Base-by-base conservation (phyloP, 2,797 vertebrate genomes). In the Huso huso region DNA sequence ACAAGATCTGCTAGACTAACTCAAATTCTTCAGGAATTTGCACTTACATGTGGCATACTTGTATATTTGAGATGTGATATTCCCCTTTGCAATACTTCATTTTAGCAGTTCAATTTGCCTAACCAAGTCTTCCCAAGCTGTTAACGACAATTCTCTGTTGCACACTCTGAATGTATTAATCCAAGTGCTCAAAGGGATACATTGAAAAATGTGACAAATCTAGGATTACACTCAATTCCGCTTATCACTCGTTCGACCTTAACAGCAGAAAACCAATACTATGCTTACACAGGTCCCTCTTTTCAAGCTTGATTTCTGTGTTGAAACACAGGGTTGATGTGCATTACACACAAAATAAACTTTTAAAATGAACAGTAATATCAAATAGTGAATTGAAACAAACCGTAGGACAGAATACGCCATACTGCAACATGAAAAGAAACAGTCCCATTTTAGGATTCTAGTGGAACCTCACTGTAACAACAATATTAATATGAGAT, bases 191-290 rank as follows among this genome's bases (percentile, higher is more conserved):
- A 68, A 58, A 37, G 63, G 73, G 73, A 66, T 72, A 59, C 73
- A 72, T 52, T 77, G 69, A 4, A 23, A 79, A 79, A 80, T 72
- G 69, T 68, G 68, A 77, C 80, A 76, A 82, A 76, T 58, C 59
- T 0, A 49, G 74, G 75, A 81, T 86, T 82, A 83, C 61, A 63
- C 76, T 78, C 60, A 64, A 64, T 67, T 68, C 69, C 66, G 67
- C 67, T 73, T 59, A 66, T 75, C 63, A 71, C 75, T 73, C 63
- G 50, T 71, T 69, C 69, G 65, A 73, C 71, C 37, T 67, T 11
- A 70, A 11, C 65, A 70, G 48, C 62, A 57, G 18, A 73, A 77
- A 81, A 72, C 73, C 74, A 70, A 64, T 57, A 58, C 50, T 74
- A 55, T 72, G 67, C 67, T 77, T 69, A 74, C 67, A 62, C 51